Evolutionary conservation across 23 tunicate genomes (phyloP), one percentile per base, ranked within the genome.

Genomic region (Trididemnum clinides): DNA sequence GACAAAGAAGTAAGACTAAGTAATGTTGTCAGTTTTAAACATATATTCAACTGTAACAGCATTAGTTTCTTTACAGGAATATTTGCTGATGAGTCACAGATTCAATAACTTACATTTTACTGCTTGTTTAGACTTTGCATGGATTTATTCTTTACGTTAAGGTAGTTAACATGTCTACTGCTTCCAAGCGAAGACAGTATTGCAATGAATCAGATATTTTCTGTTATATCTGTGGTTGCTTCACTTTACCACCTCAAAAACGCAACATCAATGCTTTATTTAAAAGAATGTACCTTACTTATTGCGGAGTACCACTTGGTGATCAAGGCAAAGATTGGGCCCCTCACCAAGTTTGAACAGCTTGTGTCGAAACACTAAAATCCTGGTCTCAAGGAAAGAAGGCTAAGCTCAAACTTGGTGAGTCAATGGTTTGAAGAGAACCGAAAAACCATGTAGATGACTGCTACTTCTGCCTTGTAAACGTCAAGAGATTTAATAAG

Each of bases 401-500:
- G 4, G 37, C 18, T 10, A 69, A 69, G 10, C 76, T 69, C 76
- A 69, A 69, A 31, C 30, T 69, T 69, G 37, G 37, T 69, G 76
- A 7, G 76, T n/a, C 38, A 69, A 31, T 69, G 37, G 76, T 28
- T 6, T 69, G 76, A 37, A 69, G 76, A 69, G 76, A 69, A 69
- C 76, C 76, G n/a, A 30, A 69, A 69, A 69, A 69, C 76, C 76
- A 69, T 37, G 35, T 69, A 31, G 38, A 69, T 69, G 35, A 69
- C 76, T 69, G 76, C 76, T 69, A 69, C 76, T 69, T 69, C 76
- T 69, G 76, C n/a, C n/a, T n/a, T n/a, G n/a, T n/a, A n/a, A n/a
- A n/a, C n/a, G n/a, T n/a, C n/a, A n/a, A n/a, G 25, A 37, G 76
- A 69, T 69, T 28, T 21, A 30, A 29, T 21, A 69, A 69, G 76